Evolutionary conservation across 92 coral and sea anemone species (phyloP), one percentile per base, ranked within the genome.

Genomic region (Parazoanthus darwini): DNA sequence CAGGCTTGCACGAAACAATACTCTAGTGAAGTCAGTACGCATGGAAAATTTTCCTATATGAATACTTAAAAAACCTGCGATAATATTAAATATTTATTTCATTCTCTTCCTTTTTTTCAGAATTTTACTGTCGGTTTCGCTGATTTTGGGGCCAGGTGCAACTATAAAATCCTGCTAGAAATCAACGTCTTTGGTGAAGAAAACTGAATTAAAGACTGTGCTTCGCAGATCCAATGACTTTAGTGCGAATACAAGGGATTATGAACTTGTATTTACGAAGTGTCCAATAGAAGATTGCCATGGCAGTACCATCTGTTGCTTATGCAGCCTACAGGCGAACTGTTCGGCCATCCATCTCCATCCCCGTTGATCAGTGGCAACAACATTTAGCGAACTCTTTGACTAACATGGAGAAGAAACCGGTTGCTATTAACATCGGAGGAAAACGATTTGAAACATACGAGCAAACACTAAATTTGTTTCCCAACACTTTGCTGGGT

Each of bases 401-500:
- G 35, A 85, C 78, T 42, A 81, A 58, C 39, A 90, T 90, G 46
- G 90, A 89, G 48, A 90, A 91, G 71, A 94, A 86, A 26, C 90
- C 91, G 26, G 86, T 97, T 29, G 91, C 88, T 36, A 96, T 97
- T 81, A 97, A 97, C 86, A 92, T 96, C 20, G 98, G 98, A 38
- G 99, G 99, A 20, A 97, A 97, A 80, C 94, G 85, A 63, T 97
- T 91, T 82, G 96, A 94, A 84, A 97, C 99, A 0, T 97, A 88
- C 58, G 99, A 95, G 79, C 89, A 92, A 43, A 97, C 99, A 25
- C 93, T 97, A 3, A 91, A 88, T 76, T 88, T 91, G 90, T 97
- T 91, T 70, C 99, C 99, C 35, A 91, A 94, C 92, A 97, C 99
- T 29, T 91, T 97, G 78, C 86, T 97, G 36, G 99, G 99, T 8